phyloP scores from a whole-genome alignment of 2,113 vertebrate genomes.

The Neolamprologus tretocephalus region DNA sequence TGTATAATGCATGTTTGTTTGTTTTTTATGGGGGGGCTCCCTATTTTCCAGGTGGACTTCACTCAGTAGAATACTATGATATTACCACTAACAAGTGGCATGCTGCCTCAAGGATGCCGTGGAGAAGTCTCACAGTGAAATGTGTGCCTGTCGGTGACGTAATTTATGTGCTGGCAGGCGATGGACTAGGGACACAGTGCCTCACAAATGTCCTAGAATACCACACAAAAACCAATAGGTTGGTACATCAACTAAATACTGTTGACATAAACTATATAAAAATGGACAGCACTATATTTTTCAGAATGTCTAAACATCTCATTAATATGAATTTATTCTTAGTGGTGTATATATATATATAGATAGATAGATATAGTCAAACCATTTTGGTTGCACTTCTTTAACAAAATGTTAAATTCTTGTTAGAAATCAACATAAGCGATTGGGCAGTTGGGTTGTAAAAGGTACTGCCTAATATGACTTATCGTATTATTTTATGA shows the following conservation, averaged over 20 bases:
- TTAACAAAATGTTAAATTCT: neutral
- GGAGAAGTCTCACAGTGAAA: neutral
- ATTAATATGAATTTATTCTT: neutral
- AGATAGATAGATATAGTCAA: neutral
- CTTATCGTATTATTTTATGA: neutral
- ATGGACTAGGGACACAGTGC: neutral
- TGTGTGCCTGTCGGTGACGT: neutral
- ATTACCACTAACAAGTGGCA: neutral
- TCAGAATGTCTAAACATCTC: neutral
- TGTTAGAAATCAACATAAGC: neutral
- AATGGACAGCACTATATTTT: neutral
- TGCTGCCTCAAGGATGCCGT: neutral
- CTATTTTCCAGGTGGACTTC: neutral
- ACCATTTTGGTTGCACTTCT: neutral
- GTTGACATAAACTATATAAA: neutral
- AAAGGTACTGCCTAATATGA: neutral
- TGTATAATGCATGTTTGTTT: neutral
- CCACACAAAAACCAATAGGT: neutral
- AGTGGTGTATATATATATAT: too few relatives aligned
- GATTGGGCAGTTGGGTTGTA: neutral
- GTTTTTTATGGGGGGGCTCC: fast-evolving
- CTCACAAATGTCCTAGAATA: neutral
- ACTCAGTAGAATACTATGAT: neutral
- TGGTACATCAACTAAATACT: neutral
- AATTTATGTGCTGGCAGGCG: neutral